These are phyloP conservation scores for Eufriesea mexicana DNA, from an alignment of 1,140 invertebrate genomes.

Conservation along the genomic window DNA sequence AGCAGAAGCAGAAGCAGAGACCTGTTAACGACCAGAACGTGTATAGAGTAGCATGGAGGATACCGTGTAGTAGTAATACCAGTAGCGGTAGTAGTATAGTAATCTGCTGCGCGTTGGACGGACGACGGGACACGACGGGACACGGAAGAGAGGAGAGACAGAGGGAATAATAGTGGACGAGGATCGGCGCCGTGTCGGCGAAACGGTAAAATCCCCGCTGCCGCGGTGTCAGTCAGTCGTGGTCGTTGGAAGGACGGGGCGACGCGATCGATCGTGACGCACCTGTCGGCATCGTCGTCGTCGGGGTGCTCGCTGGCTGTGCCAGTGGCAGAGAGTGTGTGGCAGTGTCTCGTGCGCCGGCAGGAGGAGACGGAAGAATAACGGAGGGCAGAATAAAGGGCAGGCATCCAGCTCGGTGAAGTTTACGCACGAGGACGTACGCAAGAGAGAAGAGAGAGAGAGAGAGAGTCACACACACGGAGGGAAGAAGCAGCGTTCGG, in stretches of 20 bases:
- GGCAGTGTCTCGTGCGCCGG: conserved; percentile 14
- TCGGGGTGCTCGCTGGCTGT: conserved; percentile 38
- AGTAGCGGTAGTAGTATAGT: no score
- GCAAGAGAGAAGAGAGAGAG: not conserved
- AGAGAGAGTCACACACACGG: not conserved
- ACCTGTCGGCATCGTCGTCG: conserved; percentile 63
- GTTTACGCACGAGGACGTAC: conserved; percentile 15
- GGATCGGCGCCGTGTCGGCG: not conserved
- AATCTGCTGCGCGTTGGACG: no score
- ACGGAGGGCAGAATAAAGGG: conserved; percentile 18
- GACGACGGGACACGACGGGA: no score
- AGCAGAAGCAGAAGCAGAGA: no score
- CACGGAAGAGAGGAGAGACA: no score
- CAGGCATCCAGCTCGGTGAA: conserved; percentile 10
- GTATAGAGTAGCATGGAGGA: no score
- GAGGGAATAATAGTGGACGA: not conserved
- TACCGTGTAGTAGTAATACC: no score
- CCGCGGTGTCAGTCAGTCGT: not conserved
- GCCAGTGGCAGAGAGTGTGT: conserved; percentile 3
- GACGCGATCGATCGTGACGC: conserved; percentile 46
- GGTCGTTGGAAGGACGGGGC: not conserved
- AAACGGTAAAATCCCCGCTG: not conserved
- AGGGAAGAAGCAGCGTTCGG: not conserved
- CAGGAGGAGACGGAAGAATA: conserved; percentile 11
- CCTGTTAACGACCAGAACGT: no score